A percentile compares a stretch with the other conserved stretches of the same genome.
phyloP scores from a whole-genome alignment of 2,113 vertebrate species.

The Cheilinus undulatus region DNA sequence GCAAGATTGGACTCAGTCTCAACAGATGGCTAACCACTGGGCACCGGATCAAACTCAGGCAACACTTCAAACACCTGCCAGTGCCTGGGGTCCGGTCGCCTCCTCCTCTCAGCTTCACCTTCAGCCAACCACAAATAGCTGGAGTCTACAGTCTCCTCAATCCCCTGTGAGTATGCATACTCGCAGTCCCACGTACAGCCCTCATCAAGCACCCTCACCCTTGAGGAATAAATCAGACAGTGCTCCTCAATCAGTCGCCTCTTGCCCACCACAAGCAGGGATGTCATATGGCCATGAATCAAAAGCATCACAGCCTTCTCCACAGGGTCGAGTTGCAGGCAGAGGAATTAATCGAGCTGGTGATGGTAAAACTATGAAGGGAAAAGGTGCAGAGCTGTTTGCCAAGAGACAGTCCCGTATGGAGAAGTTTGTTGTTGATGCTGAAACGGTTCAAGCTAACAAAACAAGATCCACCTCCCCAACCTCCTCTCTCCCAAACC shows the following conservation, averaged over 20 bases:
- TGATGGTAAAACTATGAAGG: slow-evolving; percentile 86
- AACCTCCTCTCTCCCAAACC: slow-evolving; percentile 90
- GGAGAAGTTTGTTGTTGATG: slow-evolving; percentile 95
- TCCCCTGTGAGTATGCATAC: slow-evolving; percentile 77
- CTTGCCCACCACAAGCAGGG: slow-evolving; percentile 81
- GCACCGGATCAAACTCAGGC: slow-evolving; percentile 63
- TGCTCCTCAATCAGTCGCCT: slow-evolving; percentile 78
- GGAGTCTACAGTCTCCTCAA: slow-evolving; percentile 68
- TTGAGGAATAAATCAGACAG: slow-evolving; percentile 81
- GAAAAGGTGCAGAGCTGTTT: slow-evolving; percentile 93
- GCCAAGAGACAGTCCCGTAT: slow-evolving; percentile 94
- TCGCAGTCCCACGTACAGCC: slow-evolving; percentile 60
- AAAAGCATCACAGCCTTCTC: slow-evolving; percentile 78
- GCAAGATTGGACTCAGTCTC: slow-evolving; percentile 64
- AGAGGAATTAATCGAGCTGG: slow-evolving; percentile 71
- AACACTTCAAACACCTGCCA: slow-evolving; percentile 62
- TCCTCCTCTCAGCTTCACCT: slow-evolving; percentile 67
- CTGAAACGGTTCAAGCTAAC: slow-evolving; percentile 90
- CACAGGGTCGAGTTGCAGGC: slow-evolving; percentile 58
- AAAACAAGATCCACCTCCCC: slow-evolving; percentile 87
- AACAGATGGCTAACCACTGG: slow-evolving; percentile 67
- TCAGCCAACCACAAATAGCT: slow-evolving; percentile 69
- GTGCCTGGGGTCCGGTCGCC: slow-evolving; percentile 58
- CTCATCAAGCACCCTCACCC: slow-evolving; percentile 72
- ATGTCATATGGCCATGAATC: slow-evolving; percentile 73